Base-by-base conservation (phyloP, 2,797 vertebrate genomes). In the Rhabdomys pumilio region DNA sequence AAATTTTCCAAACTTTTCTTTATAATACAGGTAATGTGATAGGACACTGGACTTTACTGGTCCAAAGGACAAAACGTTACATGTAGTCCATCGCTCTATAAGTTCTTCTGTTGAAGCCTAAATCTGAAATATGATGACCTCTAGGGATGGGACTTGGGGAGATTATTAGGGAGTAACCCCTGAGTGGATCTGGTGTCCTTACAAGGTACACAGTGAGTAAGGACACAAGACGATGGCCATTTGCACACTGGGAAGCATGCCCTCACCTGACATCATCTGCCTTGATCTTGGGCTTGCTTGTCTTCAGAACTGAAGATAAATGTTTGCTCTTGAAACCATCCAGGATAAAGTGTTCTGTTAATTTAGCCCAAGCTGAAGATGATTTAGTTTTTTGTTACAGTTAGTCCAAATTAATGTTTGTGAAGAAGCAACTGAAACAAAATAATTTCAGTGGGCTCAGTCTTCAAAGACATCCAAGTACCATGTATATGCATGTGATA, bases 1-100 rank as follows among this genome's bases (percentile, higher is more conserved):
- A 91, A 82, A 34, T 20, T 85, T 91, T 65, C 69, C 75, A 83
- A 79, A 90, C 38, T 94, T 94, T 83, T 83, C 75, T 50, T 93
- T 31, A 59, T 67, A 47, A 72, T 77, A 72, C 86, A 95, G 38
- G 31, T 55, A 85, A 96, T 69, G n/a, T 85, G 22, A 85, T 19
- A 86, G 59, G 41, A 29, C 79, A 72, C 44, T 72, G 50, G 15
- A 38, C 13, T 93, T 89, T 82, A 95, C n/a, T 91, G 89, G 50
- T 57, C 67, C 19, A 86, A 79, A 1, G 65, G 59, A 95, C 65
- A 96, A 88, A 94, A 69, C 53, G 86, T 22, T 87, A 6, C 26
- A 69, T 61, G 19, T 38, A 19, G 10, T 44, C 73, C 6, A 47
- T 10, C n/a, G 31, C 14, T 47, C 57, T 47, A 24, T 41, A 44